Evolutionary conservation across 2,797 vertebrate genomes (phyloP), one percentile per base, ranked within the genome.

Genomic region (Sphenopsis melanotis): DNA sequence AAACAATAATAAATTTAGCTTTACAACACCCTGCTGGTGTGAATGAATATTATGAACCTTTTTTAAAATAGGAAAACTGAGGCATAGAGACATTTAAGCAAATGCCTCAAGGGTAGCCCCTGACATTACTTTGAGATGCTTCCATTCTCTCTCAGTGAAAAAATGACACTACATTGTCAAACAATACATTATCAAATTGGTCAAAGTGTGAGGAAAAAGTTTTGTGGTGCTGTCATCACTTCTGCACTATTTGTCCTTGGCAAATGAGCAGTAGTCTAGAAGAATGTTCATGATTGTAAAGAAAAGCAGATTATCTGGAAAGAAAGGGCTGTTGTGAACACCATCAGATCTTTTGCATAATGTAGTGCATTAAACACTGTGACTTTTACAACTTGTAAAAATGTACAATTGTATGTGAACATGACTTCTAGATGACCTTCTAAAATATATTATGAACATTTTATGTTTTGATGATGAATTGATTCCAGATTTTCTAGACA

Each of bases 1-100:
- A 94, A 96, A 93, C 88, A 94, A 82, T 95, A 94, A 93, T 90
- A 96, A 83, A 90, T 90, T 91, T 94, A 92, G 61, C 79, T 93
- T 96, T 90, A 34, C 72, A 95, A 94, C 90, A 91, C 79, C 87
- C 88, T 89, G 93, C 92, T 96, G 88, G 42, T 96, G 60, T 89
- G 89, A 78, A 61, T 89, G 69, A 93, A 83, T 92, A 92, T 94
- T 94, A 89, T 69, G 56, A 90, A 69, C 2, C 2, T 42, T 91
- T 90, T 93, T 92, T 46, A 37, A 83, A 93, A 79, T n/a, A 88
- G n/a, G 71, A 96, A 94, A 69, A 90, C 88, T 78, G 86, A 91
- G 70, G 82, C 76, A 88, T 69, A 41, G 64, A 55, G 34, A 65
- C 91, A 85, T 47, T 89, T 69, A 93, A 81, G 69, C 36, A 78